Evolutionary conservation across 2,113 vertebrate genomes (phyloP).

Genomic region (Haemorhous mexicanus): DNA sequence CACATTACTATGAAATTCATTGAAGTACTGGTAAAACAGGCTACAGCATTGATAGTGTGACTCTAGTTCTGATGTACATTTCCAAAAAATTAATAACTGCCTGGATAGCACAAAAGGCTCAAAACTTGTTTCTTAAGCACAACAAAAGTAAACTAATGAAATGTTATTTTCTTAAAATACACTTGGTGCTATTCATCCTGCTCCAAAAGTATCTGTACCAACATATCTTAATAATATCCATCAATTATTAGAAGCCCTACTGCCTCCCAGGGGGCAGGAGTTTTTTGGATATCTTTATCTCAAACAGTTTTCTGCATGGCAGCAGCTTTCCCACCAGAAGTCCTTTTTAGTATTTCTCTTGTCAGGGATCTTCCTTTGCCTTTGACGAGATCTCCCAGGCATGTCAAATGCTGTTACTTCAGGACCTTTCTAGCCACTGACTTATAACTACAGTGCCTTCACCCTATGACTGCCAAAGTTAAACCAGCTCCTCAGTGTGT

Average conservation of each 20-base stretch:
- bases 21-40: background rate
- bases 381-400: conserved; percentile 20
- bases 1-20: background rate
- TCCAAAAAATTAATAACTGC: background rate
- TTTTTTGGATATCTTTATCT: background rate
- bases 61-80: background rate
- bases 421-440: background rate
- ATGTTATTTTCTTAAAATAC: background rate
- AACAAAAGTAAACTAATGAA: background rate
- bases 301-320: background rate
- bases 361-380: background rate
- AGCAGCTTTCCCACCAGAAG: conserved; percentile 44
- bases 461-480: background rate
- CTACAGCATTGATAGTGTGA: background rate
- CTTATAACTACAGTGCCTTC: background rate
- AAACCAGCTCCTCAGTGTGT: background rate
- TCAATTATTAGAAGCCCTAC: background rate
- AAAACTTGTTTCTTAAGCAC: background rate
- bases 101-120: background rate
- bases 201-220: background rate
- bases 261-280: background rate
- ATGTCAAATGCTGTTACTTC: conserved; percentile 54
- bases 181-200: background rate
- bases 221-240: background rate
- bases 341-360: conserved; percentile 3